phyloP scores from a whole-genome alignment of 2,797 vertebrate species.

The Enteromius unitaeniatus region DNA sequence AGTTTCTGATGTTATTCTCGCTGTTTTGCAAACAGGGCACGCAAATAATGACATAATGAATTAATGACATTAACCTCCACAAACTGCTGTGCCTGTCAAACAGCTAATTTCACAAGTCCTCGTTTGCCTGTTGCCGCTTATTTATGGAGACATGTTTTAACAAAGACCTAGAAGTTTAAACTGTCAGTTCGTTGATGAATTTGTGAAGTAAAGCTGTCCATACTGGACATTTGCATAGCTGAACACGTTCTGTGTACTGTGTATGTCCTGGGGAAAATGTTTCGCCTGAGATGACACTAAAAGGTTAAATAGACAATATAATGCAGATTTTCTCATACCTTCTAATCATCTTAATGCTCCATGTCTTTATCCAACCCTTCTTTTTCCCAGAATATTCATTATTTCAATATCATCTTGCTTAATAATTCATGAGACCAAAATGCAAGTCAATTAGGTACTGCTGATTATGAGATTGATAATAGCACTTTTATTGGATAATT shows the following conservation, averaged over 20 bases:
- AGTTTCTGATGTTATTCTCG: constrained; percentile 72
- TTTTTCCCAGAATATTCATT: constrained; percentile 53
- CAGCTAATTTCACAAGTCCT: constrained; percentile 75
- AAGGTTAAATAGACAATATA: constrained; percentile 24
- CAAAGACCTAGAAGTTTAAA: constrained; percentile 26
- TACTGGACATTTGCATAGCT: background rate
- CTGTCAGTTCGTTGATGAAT: background rate
- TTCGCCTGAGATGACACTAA: background rate
- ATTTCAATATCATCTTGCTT: constrained; percentile 57
- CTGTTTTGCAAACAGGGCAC: constrained; percentile 65
- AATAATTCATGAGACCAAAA: constrained; percentile 62
- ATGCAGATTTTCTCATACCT: constrained; percentile 13
- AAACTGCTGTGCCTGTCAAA: constrained; percentile 82
- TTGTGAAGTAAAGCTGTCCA: background rate
- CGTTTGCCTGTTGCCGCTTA: constrained; percentile 69
- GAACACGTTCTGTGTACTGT: background rate
- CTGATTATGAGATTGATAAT: constrained; percentile 58
- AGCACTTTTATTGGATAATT: constrained; percentile 61
- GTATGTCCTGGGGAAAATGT: background rate
- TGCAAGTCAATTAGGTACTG: constrained; percentile 61
- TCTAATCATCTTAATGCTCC: constrained; percentile 35
- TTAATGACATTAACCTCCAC: constrained; percentile 84
- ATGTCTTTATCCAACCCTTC: constrained; percentile 43
- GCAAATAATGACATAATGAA: constrained; percentile 87
- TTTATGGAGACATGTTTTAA: constrained; percentile 27